These are phyloP conservation scores for Scaptodrosophila latifasciaeformis DNA, from an alignment of 2,888 invertebrate genomes.

Conservation along the genomic window DNA sequence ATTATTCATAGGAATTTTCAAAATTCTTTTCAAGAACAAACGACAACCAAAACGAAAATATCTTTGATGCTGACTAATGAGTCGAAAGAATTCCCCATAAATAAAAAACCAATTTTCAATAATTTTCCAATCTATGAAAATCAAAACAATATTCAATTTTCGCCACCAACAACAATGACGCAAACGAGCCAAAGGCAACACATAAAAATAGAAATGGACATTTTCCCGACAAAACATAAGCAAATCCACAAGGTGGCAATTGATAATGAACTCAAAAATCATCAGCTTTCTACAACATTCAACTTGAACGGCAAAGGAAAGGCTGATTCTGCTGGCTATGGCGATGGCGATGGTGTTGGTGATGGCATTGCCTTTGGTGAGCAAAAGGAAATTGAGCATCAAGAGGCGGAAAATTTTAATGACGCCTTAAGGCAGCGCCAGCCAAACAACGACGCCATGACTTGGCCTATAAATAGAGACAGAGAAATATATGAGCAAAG, in stretches of 20 bases:
- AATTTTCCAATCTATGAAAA: slow-evolving; percentile 27
- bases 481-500: slow-evolving; percentile 57
- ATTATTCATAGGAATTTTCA: too few species aligned
- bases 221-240: neutral
- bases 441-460: slow-evolving; percentile 45
- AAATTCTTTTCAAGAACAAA: too few species aligned
- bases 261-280: slow-evolving; percentile 60
- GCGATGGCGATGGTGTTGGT: neutral
- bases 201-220: slow-evolving; percentile 43
- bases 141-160: slow-evolving; percentile 22
- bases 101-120: slow-evolving; percentile 58
- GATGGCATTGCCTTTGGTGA: slow-evolving; percentile 43
- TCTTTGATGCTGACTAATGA: slow-evolving; percentile 2
- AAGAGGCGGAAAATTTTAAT: slow-evolving; percentile 65
- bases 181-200: slow-evolving; percentile 35
- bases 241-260: slow-evolving; percentile 30
- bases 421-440: slow-evolving; percentile 54
- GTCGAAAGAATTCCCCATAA: slow-evolving; percentile 47
- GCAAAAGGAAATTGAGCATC: slow-evolving; percentile 59
- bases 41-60: too few species aligned
- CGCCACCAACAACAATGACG: slow-evolving; percentile 52
- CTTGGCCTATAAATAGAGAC: slow-evolving; percentile 63
- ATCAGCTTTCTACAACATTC: slow-evolving; percentile 41
- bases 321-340: slow-evolving; percentile 12
- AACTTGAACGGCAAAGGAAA: slow-evolving; percentile 51